Evolutionary conservation across 2,888 invertebrate genomes (phyloP), one percentile per base, ranked within the genome.

Genomic region (Diachrysia chrysitis): DNA sequence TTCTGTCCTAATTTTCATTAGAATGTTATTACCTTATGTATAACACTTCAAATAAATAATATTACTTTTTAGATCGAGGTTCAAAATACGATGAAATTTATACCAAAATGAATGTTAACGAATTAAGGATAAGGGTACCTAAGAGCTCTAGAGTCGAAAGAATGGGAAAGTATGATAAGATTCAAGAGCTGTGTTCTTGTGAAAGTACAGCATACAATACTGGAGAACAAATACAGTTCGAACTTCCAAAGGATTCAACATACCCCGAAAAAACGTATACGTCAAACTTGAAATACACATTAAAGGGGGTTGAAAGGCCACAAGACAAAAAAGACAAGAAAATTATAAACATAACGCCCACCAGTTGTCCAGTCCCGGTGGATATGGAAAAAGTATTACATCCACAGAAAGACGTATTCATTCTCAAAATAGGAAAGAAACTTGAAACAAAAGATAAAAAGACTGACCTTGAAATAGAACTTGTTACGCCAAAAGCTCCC

Each of bases 401-500:
- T 68, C 91, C 92, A 0, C 82, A 88, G 55, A 95, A 93, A 82
- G 95, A 95, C 72, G 94, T 95, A 1, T 95, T 95, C 64, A 93
- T 95, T 77, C 83, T 95, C 7, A 95, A 94, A 87, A 94, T 95
- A 67, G 95, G 95, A 29, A 95, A 95, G 70, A 95, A 94, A 78
- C 80, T 95, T 21, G 95, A 95, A 82, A 92, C 92, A 0, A 90
- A 90, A 78, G 93, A 95, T 63, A 95, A 93, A 78, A 95, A 92
- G 76, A 95, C 94, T 23, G 95, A 95, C 72, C 87, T 95, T 12
- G 95, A 94, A 87, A 95, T 95, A 76, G 94, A 95, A 86, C 83
- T 95, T 0, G 86, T 93, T 0, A 95, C 95, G 1, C 95, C 95
- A 14, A 95, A 94, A 84, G 87, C 83, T 12, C 92, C 90, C 1